Conservation (phyloP, 2,888 invertebrate species). For the Argyresthia goedartella region DNA sequence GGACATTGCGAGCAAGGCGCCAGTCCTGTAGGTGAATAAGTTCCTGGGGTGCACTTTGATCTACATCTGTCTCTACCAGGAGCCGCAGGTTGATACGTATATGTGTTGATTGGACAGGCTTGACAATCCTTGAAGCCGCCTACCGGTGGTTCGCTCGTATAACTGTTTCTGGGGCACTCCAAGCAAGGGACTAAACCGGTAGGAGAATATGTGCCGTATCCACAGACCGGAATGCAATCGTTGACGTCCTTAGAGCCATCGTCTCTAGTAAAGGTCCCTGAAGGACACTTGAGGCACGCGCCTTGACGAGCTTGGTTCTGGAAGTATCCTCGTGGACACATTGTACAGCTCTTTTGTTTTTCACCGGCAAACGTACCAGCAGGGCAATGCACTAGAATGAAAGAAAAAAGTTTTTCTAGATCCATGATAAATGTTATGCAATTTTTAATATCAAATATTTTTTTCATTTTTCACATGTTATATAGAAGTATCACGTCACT, state of each 20-base stretch:
- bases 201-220: slow-evolving; percentile 95
- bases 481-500: no score
- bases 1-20: slow-evolving; percentile 96
- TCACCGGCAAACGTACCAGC: slow-evolving; percentile 94
- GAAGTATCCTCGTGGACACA: slow-evolving; percentile 93
- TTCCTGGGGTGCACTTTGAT: slow-evolving; percentile 90
- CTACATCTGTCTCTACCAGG: slow-evolving; percentile 85
- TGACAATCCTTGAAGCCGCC: slow-evolving; percentile 95
- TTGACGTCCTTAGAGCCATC: slow-evolving; percentile 88
- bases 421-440: neutral
- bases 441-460: slow-evolving; percentile 3
- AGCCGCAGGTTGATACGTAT: slow-evolving; percentile 93
- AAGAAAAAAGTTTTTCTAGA: slow-evolving; percentile 6
- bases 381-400: slow-evolving; percentile 89
- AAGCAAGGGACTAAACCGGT: slow-evolving; percentile 94
- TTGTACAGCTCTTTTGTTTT: slow-evolving; percentile 91
- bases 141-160: slow-evolving; percentile 87
- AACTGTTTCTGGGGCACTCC: slow-evolving; percentile 94
- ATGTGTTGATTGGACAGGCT: slow-evolving; percentile 90
- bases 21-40: slow-evolving; percentile 92
- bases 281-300: slow-evolving; percentile 89
- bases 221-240: slow-evolving; percentile 94
- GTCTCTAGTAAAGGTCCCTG: slow-evolving; percentile 92
- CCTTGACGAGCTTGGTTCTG: slow-evolving; percentile 94
- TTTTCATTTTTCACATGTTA: neutral